Evolutionary conservation across 92 coral and sea anemone genomes (phyloP).

Genomic region (Bergia puertoricense): DNA sequence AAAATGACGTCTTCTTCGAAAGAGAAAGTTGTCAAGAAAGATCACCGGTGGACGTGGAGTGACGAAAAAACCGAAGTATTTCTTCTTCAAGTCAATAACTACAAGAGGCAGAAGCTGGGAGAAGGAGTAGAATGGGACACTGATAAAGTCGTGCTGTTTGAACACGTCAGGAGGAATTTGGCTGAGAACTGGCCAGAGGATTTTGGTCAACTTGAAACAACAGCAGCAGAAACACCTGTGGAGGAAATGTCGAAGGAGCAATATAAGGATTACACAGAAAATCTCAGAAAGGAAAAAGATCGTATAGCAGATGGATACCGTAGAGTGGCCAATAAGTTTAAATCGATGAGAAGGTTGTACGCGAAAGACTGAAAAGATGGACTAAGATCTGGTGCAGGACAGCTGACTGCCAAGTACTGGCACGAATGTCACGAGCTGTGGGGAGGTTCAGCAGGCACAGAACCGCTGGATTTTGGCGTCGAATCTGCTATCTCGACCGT

Average conservation of each 20-base stretch:
- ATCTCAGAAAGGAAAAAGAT: slow-evolving; percentile 19
- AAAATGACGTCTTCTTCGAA: background rate
- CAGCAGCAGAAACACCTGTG: slow-evolving; percentile 23
- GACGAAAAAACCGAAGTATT: background rate
- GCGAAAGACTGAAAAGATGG: slow-evolving; percentile 42
- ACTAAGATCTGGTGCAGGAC: slow-evolving; percentile 42
- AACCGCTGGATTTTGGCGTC: slow-evolving; percentile 39
- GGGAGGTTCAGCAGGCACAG: slow-evolving; percentile 45
- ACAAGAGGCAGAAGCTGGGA: no score
- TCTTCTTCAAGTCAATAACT: no score
- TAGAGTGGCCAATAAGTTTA: slow-evolving; percentile 31
- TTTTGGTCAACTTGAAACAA: slow-evolving; percentile 36
- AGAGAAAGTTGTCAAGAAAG: background rate
- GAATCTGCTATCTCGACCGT: background rate
- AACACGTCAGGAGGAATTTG: no score
- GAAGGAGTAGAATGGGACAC: no score
- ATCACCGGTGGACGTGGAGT: background rate
- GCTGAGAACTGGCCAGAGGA: slow-evolving; percentile 26
- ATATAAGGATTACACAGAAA: slow-evolving; percentile 19
- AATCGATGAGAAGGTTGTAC: slow-evolving; percentile 17
- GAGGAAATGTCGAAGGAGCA: slow-evolving; percentile 4
- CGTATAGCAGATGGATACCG: slow-evolving; percentile 28
- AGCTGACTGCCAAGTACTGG: slow-evolving; percentile 44
- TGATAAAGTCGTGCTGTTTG: no score
- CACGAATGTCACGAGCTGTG: slow-evolving; percentile 47